Base-by-base conservation (phyloP, 2,113 vertebrate genomes). In the Ammospiza caudacuta region DNA sequence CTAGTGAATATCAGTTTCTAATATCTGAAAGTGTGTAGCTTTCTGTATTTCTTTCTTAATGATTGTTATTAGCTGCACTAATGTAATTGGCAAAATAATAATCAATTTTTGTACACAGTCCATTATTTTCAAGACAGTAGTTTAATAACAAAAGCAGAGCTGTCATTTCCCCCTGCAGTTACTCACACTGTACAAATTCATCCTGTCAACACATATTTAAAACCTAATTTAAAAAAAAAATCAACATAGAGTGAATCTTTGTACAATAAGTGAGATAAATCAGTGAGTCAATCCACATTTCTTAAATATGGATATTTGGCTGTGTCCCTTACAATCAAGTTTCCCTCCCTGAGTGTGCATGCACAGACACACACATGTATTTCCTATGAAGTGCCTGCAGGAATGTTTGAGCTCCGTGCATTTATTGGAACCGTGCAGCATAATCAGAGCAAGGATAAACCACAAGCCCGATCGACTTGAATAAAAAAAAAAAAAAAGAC, bases 121-220 rank as follows among this genome's bases (percentile, higher is more conserved):
- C 95, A 96, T 97, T 97, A 97, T 97, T 97, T 98, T 97, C 95
- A 92, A 96, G 96, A 97, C 81, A 96, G 94, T 94, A 94, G 94
- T 91, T 97, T 97, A 97, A 97, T 96, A 98, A 97, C 95, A 97
- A 97, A 96, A 97, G 85, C 91, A 96, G 95, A 96, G 86, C 94
- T 97, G 97, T 97, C 96, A 97, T 94, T 96, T 96, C 96, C 89
- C 94, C 90, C 92, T 94, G 75, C 58, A 35, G 91, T 98, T 96
- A 95, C 82, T 97, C 95, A 95, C 91, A 95, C 91, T 84, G 63
- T 93, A 96, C 83, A 97, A 96, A 96, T 96, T 96, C 92, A 93
- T 90, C 94, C 94, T 97, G 97, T 97, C 97, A 98, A 98, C 97
- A 98, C 95, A 76, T 87, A 97, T 98, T 98, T 96, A 97, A 98